phyloP scores from a whole-genome alignment of 2,888 invertebrate genomes.

The Empis stercorea region DNA sequence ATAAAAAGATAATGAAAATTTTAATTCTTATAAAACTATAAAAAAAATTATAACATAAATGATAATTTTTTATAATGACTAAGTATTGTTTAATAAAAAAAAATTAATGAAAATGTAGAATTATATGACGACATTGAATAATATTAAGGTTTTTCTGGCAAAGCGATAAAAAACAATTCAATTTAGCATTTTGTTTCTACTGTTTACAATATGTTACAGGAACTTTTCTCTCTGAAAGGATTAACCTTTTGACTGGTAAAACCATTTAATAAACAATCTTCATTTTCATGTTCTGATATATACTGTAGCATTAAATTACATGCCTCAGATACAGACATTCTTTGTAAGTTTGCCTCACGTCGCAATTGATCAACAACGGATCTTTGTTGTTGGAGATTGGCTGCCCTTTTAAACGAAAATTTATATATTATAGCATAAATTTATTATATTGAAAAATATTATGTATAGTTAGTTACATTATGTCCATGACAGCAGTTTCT shows the following conservation, averaged over 20 bases:
- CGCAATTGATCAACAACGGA: slow-evolving; percentile 86
- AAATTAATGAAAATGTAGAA: no score
- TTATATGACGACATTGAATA: no score
- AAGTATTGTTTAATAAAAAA: no score
- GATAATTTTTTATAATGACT: no score
- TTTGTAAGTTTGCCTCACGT: slow-evolving; percentile 76
- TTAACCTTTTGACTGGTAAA: slow-evolving; percentile 91
- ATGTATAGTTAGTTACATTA: slow-evolving; percentile 48
- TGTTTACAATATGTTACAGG: slow-evolving; percentile 69
- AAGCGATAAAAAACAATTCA: no score
- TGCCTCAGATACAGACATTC: slow-evolving; percentile 74
- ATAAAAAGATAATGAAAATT: no score
- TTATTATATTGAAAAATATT: no score
- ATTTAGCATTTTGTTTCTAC: no score
- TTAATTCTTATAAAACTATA: no score
- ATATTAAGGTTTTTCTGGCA: no score
- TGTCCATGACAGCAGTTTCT: slow-evolving; percentile 79
- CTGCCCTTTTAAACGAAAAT: slow-evolving; percentile 44
- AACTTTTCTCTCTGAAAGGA: slow-evolving; percentile 88
- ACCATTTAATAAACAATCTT: slow-evolving; percentile 85
- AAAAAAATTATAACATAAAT: no score
- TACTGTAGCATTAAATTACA: slow-evolving; percentile 85
- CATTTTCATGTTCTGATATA: slow-evolving; percentile 80
- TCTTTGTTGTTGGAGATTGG: slow-evolving; percentile 81
- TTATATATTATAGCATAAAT: no score